Evolutionary conservation across 2,888 invertebrate genomes (phyloP).

Genomic region (Drosophila mercatorum): DNA sequence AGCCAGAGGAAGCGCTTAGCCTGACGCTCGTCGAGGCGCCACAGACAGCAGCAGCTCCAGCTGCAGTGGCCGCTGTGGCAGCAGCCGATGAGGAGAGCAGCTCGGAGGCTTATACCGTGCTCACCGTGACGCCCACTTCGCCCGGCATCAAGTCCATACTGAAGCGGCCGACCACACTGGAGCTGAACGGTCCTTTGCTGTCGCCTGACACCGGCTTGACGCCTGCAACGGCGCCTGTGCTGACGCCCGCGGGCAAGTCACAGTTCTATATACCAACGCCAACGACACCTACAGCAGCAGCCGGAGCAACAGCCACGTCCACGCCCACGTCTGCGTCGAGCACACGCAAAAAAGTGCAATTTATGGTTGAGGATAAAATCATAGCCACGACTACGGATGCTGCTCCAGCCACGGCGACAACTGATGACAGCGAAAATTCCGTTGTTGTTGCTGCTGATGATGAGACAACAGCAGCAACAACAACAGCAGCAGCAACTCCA

Average conservation of each 20-base stretch:
- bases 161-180: constrained; percentile 85
- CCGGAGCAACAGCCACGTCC: constrained; percentile 77
- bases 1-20: constrained; percentile 57
- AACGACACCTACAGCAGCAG: constrained; percentile 79
- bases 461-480: constrained; percentile 37
- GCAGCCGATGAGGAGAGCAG: constrained; percentile 17
- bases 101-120: constrained; percentile 60
- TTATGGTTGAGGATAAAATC: constrained; percentile 88
- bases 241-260: constrained; percentile 73
- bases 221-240: constrained; percentile 30
- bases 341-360: constrained; percentile 89
- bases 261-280: constrained; percentile 82
- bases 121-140: constrained; percentile 73
- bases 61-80: neutral
- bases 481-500: constrained; percentile 27
- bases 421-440: constrained; percentile 63
- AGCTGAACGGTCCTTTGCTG: constrained; percentile 68
- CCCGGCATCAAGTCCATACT: constrained; percentile 87
- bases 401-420: constrained; percentile 52
- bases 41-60: constrained; percentile 4
- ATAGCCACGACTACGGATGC: constrained; percentile 63
- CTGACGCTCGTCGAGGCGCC: constrained; percentile 15
- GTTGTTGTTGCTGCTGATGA: constrained; percentile 35
- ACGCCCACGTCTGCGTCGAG: constrained; percentile 47
- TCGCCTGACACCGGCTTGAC: constrained; percentile 41